Evolutionary conservation across 2,888 invertebrate species (phyloP).

Genomic region (Andrena flavipes): DNA sequence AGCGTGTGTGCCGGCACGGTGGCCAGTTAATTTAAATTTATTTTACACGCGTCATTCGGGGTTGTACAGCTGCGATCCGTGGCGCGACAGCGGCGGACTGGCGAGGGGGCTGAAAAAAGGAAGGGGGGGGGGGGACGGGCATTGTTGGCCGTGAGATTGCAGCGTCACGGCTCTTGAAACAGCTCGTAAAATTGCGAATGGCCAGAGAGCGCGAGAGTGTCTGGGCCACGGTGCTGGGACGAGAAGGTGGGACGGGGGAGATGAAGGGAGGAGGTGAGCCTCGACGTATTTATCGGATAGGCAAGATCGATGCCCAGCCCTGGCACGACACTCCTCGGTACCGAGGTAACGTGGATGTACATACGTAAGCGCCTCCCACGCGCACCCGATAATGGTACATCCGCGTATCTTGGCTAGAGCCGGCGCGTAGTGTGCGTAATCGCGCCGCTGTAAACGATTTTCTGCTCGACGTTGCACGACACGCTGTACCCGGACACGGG

Average conservation of each 20-base stretch:
- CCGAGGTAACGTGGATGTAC: constrained; percentile 20
- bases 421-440: constrained; percentile 62
- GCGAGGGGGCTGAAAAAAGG: constrained; percentile 17
- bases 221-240: constrained; percentile 25
- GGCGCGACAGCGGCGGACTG: neutral
- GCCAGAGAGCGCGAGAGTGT: constrained; percentile 38
- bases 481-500: constrained; percentile 60
- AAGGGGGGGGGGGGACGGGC: constrained; percentile 45
- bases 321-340: constrained; percentile 63
- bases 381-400: constrained; percentile 70
- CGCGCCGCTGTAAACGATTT: constrained; percentile 68
- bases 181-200: constrained; percentile 76
- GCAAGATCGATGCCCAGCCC: constrained; percentile 74
- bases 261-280: constrained; percentile 9
- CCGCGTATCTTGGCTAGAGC: constrained; percentile 69
- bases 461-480: constrained; percentile 54
- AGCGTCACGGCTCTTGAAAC: constrained; percentile 72
- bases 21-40: constrained; percentile 55
- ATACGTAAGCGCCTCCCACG: constrained; percentile 68
- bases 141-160: constrained; percentile 74
- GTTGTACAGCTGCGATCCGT: constrained; percentile 36
- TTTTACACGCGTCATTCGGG: constrained; percentile 44
- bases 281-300: constrained; percentile 72
- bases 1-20: constrained; percentile 15
- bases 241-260: neutral